Evolutionary conservation across 2,888 invertebrate genomes (phyloP), one percentile per base, ranked within the genome.

Genomic region (Diarsia mendica): DNA sequence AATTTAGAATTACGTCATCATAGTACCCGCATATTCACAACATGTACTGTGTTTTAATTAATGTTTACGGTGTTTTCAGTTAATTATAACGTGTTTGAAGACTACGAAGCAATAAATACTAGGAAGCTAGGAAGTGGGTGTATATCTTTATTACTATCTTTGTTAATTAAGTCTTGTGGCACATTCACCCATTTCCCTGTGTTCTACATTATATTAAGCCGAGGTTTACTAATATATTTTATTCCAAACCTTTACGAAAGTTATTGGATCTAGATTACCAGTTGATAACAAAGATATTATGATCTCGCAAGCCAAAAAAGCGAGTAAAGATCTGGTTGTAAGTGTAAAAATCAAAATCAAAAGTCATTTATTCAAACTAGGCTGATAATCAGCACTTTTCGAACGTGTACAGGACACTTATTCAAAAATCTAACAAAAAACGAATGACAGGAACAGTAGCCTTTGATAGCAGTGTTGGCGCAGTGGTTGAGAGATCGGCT

Each of bases 1-100:
- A 46, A 74, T 74, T 76, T 53, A 33, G 4, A 76, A 20, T 23
- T 53, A 67, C 44, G 28, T 10, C 44, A 11, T 51, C 49, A 33
- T 49, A 67, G n/a, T 44, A 77, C 49, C 58, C 75, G n/a, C 15
- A 67, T 77, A 0, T 11, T 46, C 15, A 33, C 18, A 20, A 39
- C 49, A 28, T 69, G 10, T 28, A 64, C 64, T 13, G 10, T 4
- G 1, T 46, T 18, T 67, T 39, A 33, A 67, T 23, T 9, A 23
- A 68, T 65, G 13, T 55, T 55, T 33, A 46, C 28, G 28, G n/a
- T 33, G 48, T 6, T 46, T 33, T 18, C 46, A 46, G n/a, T 33
- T 53, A 53, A 72, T 72, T 28, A 71, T n/a, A 15, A 1, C 13
- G 9, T 72, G 15, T 70, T 53, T 1, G 18, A 53, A 72, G n/a